A percentile compares a stretch with the other conserved stretches of the same genome.
Evolutionary conservation across 2,888 invertebrate genomes (phyloP).

Genomic region (Druceiella hillmani): DNA sequence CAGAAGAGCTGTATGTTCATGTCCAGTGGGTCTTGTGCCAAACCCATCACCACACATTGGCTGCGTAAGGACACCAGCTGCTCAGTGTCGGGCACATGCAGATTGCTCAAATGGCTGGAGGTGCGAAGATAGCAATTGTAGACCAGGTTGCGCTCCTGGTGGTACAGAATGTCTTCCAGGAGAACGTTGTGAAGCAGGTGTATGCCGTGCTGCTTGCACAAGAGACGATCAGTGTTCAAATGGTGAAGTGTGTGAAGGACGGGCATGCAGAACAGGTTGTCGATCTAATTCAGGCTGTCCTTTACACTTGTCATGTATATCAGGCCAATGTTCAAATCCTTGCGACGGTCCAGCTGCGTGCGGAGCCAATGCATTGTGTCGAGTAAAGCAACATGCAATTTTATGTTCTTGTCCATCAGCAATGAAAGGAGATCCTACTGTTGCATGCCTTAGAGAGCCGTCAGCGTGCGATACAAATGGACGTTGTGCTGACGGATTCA

Average conservation of each 20-base stretch:
- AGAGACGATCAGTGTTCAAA: slow-evolving; percentile 81
- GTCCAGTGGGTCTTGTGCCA: slow-evolving; percentile 72
- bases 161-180: slow-evolving; percentile 71
- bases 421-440: slow-evolving; percentile 68
- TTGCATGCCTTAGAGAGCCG: slow-evolving; percentile 65
- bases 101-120: slow-evolving; percentile 67
- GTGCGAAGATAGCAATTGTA: slow-evolving; percentile 69
- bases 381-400: slow-evolving; percentile 64
- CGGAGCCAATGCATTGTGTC: slow-evolving; percentile 77
- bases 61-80: slow-evolving; percentile 74
- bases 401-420: slow-evolving; percentile 67
- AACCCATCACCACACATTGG: slow-evolving; percentile 86
- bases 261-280: slow-evolving; percentile 76
- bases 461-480: slow-evolving; percentile 57
- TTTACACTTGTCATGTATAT: slow-evolving; percentile 63
- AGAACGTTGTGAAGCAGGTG: slow-evolving; percentile 69
- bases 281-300: slow-evolving; percentile 75
- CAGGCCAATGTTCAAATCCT: slow-evolving; percentile 73
- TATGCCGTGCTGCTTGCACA: slow-evolving; percentile 79
- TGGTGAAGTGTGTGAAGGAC: slow-evolving; percentile 80
- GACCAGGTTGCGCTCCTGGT: slow-evolving; percentile 72
- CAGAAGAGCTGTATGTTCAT: slow-evolving; percentile 77
- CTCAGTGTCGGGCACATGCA: slow-evolving; percentile 69
- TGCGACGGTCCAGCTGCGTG: slow-evolving; percentile 74
- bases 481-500: slow-evolving; percentile 66